Percentiles rank a stretch among this genome's conserved stretches.
These are phyloP conservation scores for Halcyon smyrnensis DNA, from an alignment of 2,797 vertebrate genomes.

Conservation along the genomic window DNA sequence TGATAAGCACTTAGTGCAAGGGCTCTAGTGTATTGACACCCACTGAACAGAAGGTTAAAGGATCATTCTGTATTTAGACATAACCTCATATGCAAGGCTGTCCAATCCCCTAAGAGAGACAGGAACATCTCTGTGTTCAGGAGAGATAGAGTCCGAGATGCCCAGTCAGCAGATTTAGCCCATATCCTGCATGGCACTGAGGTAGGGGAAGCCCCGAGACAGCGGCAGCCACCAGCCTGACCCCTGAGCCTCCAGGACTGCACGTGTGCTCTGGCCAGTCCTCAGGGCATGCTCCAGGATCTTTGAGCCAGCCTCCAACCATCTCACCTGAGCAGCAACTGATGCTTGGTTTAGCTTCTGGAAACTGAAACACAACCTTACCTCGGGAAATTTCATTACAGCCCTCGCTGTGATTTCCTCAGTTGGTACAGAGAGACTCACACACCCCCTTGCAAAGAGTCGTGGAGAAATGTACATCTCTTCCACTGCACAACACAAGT, in stretches of 20 bases:
- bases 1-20: background rate
- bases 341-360: background rate
- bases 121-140: background rate
- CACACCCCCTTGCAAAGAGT: fast-evolving
- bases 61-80: background rate
- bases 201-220: background rate
- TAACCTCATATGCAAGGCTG: background rate
- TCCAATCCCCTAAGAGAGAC: background rate
- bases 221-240: background rate
- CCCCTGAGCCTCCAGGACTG: background rate
- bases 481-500: background rate
- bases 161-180: background rate
- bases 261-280: background rate
- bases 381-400: background rate
- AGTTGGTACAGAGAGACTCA: background rate
- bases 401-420: background rate
- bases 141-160: background rate
- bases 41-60: background rate
- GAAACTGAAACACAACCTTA: background rate
- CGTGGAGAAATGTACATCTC: background rate
- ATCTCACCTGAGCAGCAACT: background rate
- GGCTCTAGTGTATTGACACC: background rate
- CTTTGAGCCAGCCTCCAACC: background rate
- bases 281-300: background rate
- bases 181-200: fast-evolving